Base-by-base conservation (phyloP, 2,113 vertebrate species). In the Psammodynastes pulverulentus region DNA sequence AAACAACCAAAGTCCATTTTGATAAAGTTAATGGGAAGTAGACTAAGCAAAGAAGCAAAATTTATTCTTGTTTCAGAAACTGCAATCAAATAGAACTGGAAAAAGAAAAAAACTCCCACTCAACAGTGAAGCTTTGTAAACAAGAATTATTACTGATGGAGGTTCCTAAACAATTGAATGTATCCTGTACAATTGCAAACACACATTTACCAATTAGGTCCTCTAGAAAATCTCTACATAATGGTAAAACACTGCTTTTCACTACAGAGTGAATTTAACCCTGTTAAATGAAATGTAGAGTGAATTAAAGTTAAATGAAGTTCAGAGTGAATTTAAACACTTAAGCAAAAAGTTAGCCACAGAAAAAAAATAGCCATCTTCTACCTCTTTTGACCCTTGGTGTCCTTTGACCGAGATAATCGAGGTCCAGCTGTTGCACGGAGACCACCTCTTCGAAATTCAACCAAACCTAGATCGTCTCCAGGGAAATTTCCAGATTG, bases 391-490 rank as follows among this genome's bases (percentile, higher is more conserved):
- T 97, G 98, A 91, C 96, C 97, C 56, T 97, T 97, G 48, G 98
- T 95, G 67, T 99, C 99, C 91, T 98, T 98, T 29, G 98, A 98
- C 72, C 98, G 97, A 92, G 98, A 98, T 10, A 99, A 97, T 86
- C 99, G 97, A 58, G 99, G 98, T 39, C 99, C 99, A 9, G 99
- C 99, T 29, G 99, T 99, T 0, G 99, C 98, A n/a, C 99, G 97
- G n/a, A 99, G 98, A 0, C 99, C 99, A 0, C 99, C 99, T 97
- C 99, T 98, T 91, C 97, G 98, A 91, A 99, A 99, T 95, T 98
- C 98, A 1, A 97, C 97, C 45, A 97, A 94, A 19, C 99, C 98
- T 90, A 98, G 97, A 39, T 98, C 98, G 56, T 98, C 98, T 43
- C 97, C 97, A 53, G 98, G 98, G 93, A 99, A 97, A 92, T 98